Base-by-base conservation (phyloP, 2,888 invertebrate genomes). In the Andricus curvator region DNA sequence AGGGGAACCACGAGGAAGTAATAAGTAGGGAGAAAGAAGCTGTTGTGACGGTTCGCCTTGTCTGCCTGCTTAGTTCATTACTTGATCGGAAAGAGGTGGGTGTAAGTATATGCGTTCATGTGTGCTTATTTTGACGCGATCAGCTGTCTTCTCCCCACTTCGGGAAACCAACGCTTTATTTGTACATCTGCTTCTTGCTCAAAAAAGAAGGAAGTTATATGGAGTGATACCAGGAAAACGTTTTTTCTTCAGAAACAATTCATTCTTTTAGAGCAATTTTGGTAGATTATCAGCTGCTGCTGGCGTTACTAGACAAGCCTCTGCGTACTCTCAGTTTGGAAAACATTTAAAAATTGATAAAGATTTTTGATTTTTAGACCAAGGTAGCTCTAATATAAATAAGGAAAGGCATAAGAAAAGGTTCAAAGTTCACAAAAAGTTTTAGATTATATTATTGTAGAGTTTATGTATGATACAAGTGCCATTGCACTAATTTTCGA, bases 61-160 rank as follows among this genome's bases (percentile, higher is more conserved):
- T 20, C 25, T 56, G n/a, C 51, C 70, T 70, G 70, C 51, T 70
- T 70, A 25, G 44, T 74, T 74, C n/a, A 25, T 56, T 51, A 13
- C 70, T 51, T 74, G 29, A 3, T 51, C n/a, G 20, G 48, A 70
- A 56, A 70, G 68, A 74, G 70, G 70, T 70, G 70, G 29, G 51
- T 70, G 25, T 70, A 22, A 5, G 68, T 22, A 68, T 15, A 25
- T 48, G 48, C 29, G 33, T 51, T 13, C 51, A 74, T 74, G 33
- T 74, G 51, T 74, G 20, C 25, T 25, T 62, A 62, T 68, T 22
- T 66, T 37, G 13, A 48, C 25, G 51, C 70, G 66, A 66, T 66
- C 66, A 68, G 44, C 68, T 68, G 44, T 68, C 67, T 25, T 25
- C 67, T 17, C 48, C 68, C 29, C 51, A 15, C 48, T 33, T 51